phyloP scores from a whole-genome alignment of 2,113 vertebrate species.

The Fregata magnificens region DNA sequence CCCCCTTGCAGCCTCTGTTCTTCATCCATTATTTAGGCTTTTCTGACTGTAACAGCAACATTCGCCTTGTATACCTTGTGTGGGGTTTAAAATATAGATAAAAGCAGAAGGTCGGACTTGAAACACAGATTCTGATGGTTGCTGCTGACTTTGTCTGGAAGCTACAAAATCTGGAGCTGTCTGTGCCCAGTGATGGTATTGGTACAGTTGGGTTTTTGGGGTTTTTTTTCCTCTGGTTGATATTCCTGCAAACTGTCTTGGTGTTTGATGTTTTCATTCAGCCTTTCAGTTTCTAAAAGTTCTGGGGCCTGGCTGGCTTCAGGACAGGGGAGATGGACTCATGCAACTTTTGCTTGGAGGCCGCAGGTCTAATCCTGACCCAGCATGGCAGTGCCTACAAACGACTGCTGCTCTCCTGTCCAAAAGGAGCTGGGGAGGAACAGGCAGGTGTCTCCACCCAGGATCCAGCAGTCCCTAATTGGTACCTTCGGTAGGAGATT shows the following conservation, averaged over 20 bases:
- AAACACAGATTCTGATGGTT: conserved; percentile 77
- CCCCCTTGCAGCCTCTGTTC: conserved; percentile 75
- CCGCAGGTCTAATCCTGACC: background rate
- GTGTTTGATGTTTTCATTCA: conserved; percentile 46
- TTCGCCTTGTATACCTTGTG: conserved; percentile 91
- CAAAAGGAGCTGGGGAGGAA: rapidly evolving
- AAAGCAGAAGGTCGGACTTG: conserved; percentile 92
- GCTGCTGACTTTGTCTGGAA: conserved; percentile 73
- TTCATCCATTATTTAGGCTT: conserved; percentile 88
- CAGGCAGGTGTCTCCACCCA: background rate
- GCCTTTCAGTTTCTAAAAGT: conserved; percentile 41
- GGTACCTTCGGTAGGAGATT: background rate
- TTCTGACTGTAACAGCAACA: conserved; percentile 87
- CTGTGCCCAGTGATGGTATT: background rate
- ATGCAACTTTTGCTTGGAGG: background rate
- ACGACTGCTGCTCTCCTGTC: background rate
- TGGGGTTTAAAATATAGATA: conserved; percentile 99
- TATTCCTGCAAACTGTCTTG: background rate
- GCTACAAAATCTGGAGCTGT: conserved; percentile 66
- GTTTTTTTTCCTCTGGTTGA: background rate
- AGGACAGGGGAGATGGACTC: background rate
- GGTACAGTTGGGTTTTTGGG: background rate
- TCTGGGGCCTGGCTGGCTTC: conserved; percentile 5
- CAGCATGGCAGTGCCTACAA: background rate
- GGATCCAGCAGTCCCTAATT: conserved; percentile 18